Evolutionary conservation across 2,888 invertebrate species (phyloP), one percentile per base, ranked within the genome.

Genomic region (Aleiodes alternator): DNA sequence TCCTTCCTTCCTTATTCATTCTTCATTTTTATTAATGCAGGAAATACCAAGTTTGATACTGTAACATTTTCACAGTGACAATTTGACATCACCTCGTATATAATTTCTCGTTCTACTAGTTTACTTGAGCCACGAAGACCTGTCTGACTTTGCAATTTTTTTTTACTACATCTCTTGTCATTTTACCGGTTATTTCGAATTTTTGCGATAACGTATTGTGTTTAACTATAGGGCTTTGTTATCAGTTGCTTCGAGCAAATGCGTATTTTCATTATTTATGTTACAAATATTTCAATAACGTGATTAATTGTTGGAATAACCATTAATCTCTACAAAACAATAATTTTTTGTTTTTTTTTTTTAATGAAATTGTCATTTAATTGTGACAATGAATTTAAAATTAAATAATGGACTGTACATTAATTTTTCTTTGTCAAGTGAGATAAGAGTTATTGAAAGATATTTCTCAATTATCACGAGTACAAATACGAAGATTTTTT

Each of bases 131-230:
- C 16, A 53, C 48, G 50, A 31, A n/a, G 14, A 53, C 14, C 16
- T 14, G 16, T 53, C 16, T 14, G 12, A 7, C n/a, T 68, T 11
- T 48, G 11, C 11, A 68, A 12, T n/a, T 16, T 50, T 31, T 66
- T 23, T 53, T 51, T 6, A 51, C 50, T 31, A 31, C 51, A 50
- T 68, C 34, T 43, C 48, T 68, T 29, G 34, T 34, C 11, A 7
- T 43, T 43, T 43, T 9, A 9, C 43, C 43, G 7, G 34, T 68
- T 31, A 51, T 68, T 68, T 51, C 51, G n/a, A 48, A 48, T 48
- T 29, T 23, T 48, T 48, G 51, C n/a, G 68, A 68, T 68, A 68
- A 68, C 29, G n/a, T 53, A 68, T 68, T 50, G 43, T 64, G 34
- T 64, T 64, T 64, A 64, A 64, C 8, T 34, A 31, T 31, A 31